phyloP scores from a whole-genome alignment of 2,888 invertebrate genomes.

The Caenorhabditis angaria region DNA sequence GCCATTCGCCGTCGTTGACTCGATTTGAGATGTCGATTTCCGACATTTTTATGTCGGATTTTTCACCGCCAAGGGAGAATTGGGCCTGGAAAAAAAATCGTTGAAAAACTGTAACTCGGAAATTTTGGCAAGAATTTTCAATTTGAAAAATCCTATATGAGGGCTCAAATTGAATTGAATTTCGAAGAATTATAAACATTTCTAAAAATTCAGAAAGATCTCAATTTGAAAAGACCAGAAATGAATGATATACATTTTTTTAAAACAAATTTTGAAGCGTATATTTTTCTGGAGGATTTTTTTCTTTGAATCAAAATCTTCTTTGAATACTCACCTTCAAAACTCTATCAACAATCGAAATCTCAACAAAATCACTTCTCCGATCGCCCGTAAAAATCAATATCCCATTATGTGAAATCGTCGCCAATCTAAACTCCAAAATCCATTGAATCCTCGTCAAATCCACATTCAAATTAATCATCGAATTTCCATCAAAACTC shows the following conservation, averaged over 20 bases:
- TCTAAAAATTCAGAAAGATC: too few relatives aligned
- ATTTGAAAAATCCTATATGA: too few relatives aligned
- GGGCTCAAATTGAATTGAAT: too few relatives aligned
- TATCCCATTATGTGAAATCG: constrained; percentile 60
- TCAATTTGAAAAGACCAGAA: too few relatives aligned
- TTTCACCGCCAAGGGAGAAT: constrained; percentile 56
- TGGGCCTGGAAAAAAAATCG: constrained; percentile 33
- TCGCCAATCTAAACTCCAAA: constrained; percentile 57
- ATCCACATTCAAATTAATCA: constrained; percentile 49
- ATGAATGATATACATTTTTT: too few relatives aligned
- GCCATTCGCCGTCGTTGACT: constrained; percentile 70
- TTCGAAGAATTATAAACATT: too few relatives aligned
- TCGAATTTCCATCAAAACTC: constrained; percentile 62
- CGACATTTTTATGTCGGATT: constrained; percentile 52
- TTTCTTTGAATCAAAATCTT: too few relatives aligned
- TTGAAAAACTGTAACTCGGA: too few relatives aligned
- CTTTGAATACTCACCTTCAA: constrained; percentile 40
- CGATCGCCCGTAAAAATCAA: constrained; percentile 61
- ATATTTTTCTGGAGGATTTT: neutral
- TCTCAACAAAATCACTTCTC: constrained; percentile 61
- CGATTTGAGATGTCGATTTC: constrained; percentile 61
- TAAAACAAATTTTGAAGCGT: too few relatives aligned
- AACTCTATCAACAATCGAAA: constrained; percentile 60
- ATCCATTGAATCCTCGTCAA: constrained; percentile 55
- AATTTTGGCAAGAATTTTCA: too few relatives aligned